Percentiles rank a stretch among this genome's conserved stretches.
Evolutionary conservation across 2,797 vertebrate species (phyloP).

Genomic region (Poecilia velifera): DNA sequence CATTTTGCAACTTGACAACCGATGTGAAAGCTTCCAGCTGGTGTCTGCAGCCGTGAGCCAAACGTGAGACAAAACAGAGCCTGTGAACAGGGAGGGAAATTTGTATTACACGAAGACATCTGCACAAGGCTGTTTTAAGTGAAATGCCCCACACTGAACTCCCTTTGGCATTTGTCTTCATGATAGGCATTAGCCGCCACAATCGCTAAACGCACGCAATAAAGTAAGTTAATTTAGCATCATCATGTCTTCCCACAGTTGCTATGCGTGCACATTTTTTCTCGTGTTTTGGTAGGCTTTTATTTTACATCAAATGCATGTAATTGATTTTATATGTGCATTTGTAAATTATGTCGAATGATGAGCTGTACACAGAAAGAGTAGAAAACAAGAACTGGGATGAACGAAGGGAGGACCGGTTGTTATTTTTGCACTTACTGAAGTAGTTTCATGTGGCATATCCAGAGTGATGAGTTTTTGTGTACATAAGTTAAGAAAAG

Average conservation of each 20-base stretch:
- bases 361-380: not conserved
- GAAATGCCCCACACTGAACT: slow-evolving; percentile 34
- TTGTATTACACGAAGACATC: slow-evolving; percentile 63
- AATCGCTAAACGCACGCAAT: slow-evolving; percentile 1
- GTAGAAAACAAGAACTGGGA: not conserved
- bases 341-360: not conserved
- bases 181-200: slow-evolving; percentile 13
- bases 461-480: not conserved
- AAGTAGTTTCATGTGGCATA: not conserved
- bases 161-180: slow-evolving; percentile 31
- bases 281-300: not conserved
- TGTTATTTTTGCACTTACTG: not conserved
- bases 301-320: not conserved
- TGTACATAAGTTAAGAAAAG: not conserved
- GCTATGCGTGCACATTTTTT: not conserved
- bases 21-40: slow-evolving; percentile 80
- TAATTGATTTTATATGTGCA: not conserved
- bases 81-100: slow-evolving; percentile 71
- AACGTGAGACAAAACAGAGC: slow-evolving; percentile 67
- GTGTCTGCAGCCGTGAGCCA: slow-evolving; percentile 68
- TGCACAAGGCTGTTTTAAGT: slow-evolving; percentile 39
- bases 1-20: slow-evolving; percentile 57
- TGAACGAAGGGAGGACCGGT: not conserved
- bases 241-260: not conserved
- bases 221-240: not conserved